These are phyloP conservation scores for Gymnogyps californianus DNA, from an alignment of 2,113 vertebrate genomes.

Conservation along the genomic window DNA sequence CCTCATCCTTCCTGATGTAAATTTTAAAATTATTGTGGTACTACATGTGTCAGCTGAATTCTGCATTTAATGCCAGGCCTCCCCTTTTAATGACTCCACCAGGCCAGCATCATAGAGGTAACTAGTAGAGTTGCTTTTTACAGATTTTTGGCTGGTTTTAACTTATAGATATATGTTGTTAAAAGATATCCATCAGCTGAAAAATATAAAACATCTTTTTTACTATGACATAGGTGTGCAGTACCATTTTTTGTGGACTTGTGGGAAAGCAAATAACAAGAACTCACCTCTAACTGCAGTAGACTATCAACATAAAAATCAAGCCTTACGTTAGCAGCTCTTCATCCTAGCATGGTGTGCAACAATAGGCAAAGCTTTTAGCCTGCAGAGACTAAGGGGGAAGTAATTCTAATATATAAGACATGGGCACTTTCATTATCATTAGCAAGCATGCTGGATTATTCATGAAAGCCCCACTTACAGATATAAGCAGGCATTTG, in stretches of 20 bases:
- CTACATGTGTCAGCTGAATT: neutral
- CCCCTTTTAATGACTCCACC: neutral
- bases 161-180: neutral
- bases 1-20: neutral
- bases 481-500: neutral
- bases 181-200: neutral
- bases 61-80: neutral
- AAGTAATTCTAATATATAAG: conserved; percentile 10
- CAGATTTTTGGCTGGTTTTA: neutral
- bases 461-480: conserved; percentile 27
- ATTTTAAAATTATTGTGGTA: neutral
- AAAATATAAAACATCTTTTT: neutral
- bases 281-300: neutral
- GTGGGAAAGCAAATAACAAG: neutral
- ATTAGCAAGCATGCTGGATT: conserved; percentile 18
- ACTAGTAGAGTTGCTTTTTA: neutral
- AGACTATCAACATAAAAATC: neutral
- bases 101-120: neutral
- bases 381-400: neutral
- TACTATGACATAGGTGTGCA: neutral
- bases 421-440: neutral
- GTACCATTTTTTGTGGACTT: neutral
- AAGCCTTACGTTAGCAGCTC: neutral
- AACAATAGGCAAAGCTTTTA: conserved; percentile 25
- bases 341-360: neutral